Conservation (phyloP, 1,140 invertebrate genomes). For the Octopus sinensis region DNA sequence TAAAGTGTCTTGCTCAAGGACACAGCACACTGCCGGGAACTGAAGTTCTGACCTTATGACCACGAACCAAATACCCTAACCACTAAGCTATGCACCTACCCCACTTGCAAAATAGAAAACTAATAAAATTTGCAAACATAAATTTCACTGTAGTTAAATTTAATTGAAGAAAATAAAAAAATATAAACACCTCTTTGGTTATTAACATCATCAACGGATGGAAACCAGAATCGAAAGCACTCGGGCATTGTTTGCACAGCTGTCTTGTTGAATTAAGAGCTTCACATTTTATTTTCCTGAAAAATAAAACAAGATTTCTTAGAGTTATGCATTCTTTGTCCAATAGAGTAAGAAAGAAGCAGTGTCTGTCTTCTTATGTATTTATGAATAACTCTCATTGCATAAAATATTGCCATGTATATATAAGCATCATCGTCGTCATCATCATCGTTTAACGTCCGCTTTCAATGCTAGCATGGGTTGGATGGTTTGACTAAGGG, state of each 20-base stretch:
- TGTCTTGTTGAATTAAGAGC: conserved; percentile 73
- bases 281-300: conserved; percentile 77
- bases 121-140: background rate
- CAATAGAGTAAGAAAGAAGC: background rate
- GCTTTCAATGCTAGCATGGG: too few relatives aligned
- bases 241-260: conserved; percentile 70
- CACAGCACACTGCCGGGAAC: too few relatives aligned
- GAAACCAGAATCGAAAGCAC: conserved; percentile 63
- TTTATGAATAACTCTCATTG: too few relatives aligned
- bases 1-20: too few relatives aligned
- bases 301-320: conserved; percentile 24
- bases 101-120: background rate
- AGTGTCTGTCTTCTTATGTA: too few relatives aligned
- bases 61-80: background rate
- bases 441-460: too few relatives aligned
- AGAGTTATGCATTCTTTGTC: background rate
- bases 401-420: too few relatives aligned
- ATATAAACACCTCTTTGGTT: conserved; percentile 67
- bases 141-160: background rate
- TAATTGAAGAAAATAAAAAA: background rate
- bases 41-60: too few relatives aligned
- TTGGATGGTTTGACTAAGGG: too few relatives aligned
- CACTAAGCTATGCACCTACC: background rate
- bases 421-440: too few relatives aligned
- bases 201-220: conserved; percentile 70